These are phyloP conservation scores for Ursus arctos DNA, from an alignment of 2,113 vertebrate species.

Conservation along the genomic window DNA sequence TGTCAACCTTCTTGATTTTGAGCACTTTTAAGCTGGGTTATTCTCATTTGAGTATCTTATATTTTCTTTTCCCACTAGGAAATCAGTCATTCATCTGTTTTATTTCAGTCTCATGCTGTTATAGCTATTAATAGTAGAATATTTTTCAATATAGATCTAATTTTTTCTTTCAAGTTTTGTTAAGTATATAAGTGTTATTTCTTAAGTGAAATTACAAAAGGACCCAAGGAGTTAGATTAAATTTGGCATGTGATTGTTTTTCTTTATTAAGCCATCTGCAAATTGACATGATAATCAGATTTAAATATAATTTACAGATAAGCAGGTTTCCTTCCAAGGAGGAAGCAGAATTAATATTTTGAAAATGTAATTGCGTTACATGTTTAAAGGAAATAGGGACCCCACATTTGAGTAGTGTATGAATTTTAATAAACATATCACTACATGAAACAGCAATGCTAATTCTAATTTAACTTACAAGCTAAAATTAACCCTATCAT, in stretches of 20 bases:
- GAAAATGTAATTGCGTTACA: conserved; percentile 75
- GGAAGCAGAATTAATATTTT: conserved; percentile 82
- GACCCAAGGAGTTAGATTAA: conserved; percentile 34
- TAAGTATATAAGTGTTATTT: conserved; percentile 57
- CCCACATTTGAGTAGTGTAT: conserved; percentile 61
- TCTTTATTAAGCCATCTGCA: conserved; percentile 72
- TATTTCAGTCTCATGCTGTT: conserved; percentile 7
- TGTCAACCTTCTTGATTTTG: neutral
- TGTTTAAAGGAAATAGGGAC: conserved; percentile 71
- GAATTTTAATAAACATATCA: conserved; percentile 64
- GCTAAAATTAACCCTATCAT: neutral
- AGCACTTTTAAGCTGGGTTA: neutral
- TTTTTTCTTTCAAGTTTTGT: conserved; percentile 65
- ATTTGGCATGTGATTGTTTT: conserved; percentile 73
- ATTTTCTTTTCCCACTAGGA: conserved; percentile 55
- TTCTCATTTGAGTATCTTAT: neutral
- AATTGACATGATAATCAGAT: conserved; percentile 78
- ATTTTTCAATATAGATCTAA: conserved; percentile 6
- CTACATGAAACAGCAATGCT: conserved; percentile 46
- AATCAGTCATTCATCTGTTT: conserved; percentile 40
- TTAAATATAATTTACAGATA: conserved; percentile 80
- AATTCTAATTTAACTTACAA: conserved; percentile 63
- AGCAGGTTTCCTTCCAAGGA: conserved; percentile 80
- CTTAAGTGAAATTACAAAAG: conserved; percentile 70
- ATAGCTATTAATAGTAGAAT: conserved; percentile 17